A percentile compares a stretch with the other conserved stretches of the same genome.
These are phyloP conservation scores for Orthonyx spaldingii DNA, from an alignment of 2,113 vertebrate genomes.

Conservation along the genomic window DNA sequence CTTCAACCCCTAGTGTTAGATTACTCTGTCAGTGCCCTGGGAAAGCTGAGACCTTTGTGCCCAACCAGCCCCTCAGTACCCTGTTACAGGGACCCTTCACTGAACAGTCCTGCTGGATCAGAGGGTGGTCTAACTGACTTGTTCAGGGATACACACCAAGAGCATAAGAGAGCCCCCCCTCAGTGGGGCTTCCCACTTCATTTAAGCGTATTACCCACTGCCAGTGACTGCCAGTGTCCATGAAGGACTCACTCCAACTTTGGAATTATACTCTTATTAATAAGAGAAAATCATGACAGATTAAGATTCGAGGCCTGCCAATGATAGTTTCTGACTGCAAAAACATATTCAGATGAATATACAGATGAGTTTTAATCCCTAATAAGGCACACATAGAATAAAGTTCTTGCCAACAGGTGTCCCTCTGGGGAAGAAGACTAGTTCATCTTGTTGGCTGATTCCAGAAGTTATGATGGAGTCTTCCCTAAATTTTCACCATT, in stretches of 20 bases:
- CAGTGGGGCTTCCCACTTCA: neutral
- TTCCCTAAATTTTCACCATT: neutral
- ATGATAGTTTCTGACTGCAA: neutral
- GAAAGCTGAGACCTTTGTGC: neutral
- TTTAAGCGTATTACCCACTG: neutral
- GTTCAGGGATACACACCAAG: neutral
- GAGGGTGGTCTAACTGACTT: neutral
- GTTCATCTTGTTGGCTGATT: neutral
- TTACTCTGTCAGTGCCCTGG: neutral
- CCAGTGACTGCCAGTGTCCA: neutral
- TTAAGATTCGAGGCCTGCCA: neutral
- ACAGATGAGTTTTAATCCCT: neutral
- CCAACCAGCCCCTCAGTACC: neutral
- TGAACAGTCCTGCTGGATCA: neutral
- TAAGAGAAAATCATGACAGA: neutral
- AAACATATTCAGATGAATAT: neutral
- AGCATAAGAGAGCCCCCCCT: neutral
- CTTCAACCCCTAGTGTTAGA: neutral
- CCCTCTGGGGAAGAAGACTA: neutral
- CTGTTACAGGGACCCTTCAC: neutral
- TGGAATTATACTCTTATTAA: neutral
- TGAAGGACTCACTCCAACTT: neutral
- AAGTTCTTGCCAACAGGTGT: neutral
- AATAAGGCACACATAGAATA: fast-evolving
- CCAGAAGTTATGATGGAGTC: neutral